These are phyloP conservation scores for Tenthredo amoena DNA, from an alignment of 2,888 invertebrate species.

Conservation along the genomic window DNA sequence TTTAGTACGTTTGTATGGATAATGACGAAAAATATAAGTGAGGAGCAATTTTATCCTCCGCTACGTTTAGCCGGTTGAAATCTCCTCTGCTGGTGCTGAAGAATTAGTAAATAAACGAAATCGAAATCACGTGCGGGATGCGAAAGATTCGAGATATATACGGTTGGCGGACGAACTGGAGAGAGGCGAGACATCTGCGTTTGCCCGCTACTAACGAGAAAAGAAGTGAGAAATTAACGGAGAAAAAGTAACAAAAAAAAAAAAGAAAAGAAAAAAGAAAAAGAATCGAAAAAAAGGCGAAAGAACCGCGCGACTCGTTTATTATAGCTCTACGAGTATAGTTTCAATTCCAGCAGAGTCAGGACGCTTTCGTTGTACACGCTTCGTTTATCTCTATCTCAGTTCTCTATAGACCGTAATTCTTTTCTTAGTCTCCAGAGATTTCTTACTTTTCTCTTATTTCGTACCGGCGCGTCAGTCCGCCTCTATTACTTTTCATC, in stretches of 20 bases:
- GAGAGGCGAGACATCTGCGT: neutral
- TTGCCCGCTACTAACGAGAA: neutral
- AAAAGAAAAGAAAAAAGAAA: neutral
- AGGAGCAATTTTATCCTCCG: no score
- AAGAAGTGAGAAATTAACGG: neutral
- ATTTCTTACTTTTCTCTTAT: neutral
- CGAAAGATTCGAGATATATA: neutral
- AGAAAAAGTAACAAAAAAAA: neutral
- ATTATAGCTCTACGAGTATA: neutral
- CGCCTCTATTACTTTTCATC: neutral
- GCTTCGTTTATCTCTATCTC: neutral
- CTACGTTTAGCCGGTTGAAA: no score
- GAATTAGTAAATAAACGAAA: neutral
- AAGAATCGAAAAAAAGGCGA: neutral
- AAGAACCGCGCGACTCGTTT: neutral
- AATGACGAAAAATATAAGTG: no score
- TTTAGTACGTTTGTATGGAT: no score
- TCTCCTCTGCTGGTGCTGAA: no score
- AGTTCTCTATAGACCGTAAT: neutral
- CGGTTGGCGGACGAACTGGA: neutral
- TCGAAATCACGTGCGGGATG: neutral
- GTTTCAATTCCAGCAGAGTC: neutral
- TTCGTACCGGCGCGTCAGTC: neutral
- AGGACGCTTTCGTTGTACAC: neutral
- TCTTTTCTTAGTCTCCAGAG: neutral